Evolutionary conservation across 2,113 vertebrate species (phyloP), one percentile per base, ranked within the genome.

Genomic region (Ptilorrhoa leucosticta): DNA sequence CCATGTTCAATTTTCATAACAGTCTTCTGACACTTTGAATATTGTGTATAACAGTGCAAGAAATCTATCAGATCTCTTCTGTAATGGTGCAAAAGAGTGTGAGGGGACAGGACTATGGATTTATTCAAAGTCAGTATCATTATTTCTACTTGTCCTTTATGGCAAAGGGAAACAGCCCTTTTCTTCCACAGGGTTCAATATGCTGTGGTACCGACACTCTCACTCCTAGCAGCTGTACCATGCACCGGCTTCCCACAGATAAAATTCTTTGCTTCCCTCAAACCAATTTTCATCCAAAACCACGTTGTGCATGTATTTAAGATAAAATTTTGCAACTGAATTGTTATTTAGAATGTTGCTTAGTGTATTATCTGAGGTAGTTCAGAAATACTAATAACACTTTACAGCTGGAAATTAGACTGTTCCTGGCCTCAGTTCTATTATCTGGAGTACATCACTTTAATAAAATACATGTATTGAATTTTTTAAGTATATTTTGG

Each of bases 201-300:
- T n/a, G 27, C 13, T 60, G 17, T 58, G 63, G 20, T 35, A 30
- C 9, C 66, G 45, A 26, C 13, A 61, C 15, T 40, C n/a, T 71
- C 65, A 15, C 7, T 81, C 19, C 23, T 48, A 37, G 31, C 31
- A 58, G 13, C 60, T 64, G 10, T 78, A 42, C 45, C 7, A 13
- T 35, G 13, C 6, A 30, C 7, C 1, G 0, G 13, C 11, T 56
- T 82, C 33, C 45, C 35, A 19, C 1, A 1, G 24, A 23, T 35
- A 89, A 86, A 73, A 26, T 48, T 48, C 13, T 20, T 45, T 57
- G 18, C n/a, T 71, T 78, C 27, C 20, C 23, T 54, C 17, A 39
- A 57, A 93, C 31, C 5, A 24, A 10, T 33, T 88, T 37, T 45
- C 20, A 42, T 39, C 20, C 21, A 45, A 79, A 92, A 42, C 10